Percentiles rank a stretch among this genome's conserved stretches.
Evolutionary conservation across 2,888 invertebrate species (phyloP).

Genomic region (Acheta domesticus): DNA sequence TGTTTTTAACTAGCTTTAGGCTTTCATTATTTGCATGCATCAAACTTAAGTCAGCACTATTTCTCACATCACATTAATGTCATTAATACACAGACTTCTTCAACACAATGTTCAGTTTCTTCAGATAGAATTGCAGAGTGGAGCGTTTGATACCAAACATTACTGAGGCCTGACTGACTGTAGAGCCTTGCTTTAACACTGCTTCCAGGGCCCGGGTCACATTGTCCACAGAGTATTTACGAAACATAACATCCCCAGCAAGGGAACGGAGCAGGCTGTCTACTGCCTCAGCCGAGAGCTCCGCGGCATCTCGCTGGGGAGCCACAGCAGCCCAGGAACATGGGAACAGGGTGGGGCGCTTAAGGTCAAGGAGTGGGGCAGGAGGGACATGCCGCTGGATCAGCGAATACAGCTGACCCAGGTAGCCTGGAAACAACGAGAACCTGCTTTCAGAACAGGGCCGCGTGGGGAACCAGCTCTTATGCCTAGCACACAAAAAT

Average conservation of each 20-base stretch:
- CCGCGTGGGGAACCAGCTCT: not conserved
- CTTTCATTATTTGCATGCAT: not conserved
- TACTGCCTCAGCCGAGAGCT: slow-evolving; percentile 34
- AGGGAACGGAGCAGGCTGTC: slow-evolving; percentile 35
- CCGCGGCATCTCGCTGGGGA: slow-evolving; percentile 31
- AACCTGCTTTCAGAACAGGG: slow-evolving; percentile 31
- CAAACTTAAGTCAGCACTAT: not conserved
- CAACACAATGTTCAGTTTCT: slow-evolving; percentile 53
- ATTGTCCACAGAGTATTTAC: slow-evolving; percentile 36
- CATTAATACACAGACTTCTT: slow-evolving; percentile 37
- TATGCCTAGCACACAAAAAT: not conserved
- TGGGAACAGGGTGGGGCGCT: slow-evolving; percentile 28
- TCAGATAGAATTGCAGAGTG: slow-evolving; percentile 54
- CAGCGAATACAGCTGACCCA: slow-evolving; percentile 38
- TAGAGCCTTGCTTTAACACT: slow-evolving; percentile 52
- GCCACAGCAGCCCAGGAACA: slow-evolving; percentile 28
- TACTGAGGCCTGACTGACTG: slow-evolving; percentile 52
- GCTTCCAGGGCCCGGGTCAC: slow-evolving; percentile 49
- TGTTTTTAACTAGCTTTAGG: no score
- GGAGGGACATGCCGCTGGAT: slow-evolving; percentile 36
- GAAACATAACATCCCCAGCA: slow-evolving; percentile 36
- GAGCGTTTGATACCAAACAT: slow-evolving; percentile 55
- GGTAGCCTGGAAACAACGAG: slow-evolving; percentile 38
- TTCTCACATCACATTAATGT: not conserved
- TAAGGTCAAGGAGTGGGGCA: slow-evolving; percentile 24